phyloP scores from a whole-genome alignment of 2,888 invertebrate species.

The Campaea margaritaria region DNA sequence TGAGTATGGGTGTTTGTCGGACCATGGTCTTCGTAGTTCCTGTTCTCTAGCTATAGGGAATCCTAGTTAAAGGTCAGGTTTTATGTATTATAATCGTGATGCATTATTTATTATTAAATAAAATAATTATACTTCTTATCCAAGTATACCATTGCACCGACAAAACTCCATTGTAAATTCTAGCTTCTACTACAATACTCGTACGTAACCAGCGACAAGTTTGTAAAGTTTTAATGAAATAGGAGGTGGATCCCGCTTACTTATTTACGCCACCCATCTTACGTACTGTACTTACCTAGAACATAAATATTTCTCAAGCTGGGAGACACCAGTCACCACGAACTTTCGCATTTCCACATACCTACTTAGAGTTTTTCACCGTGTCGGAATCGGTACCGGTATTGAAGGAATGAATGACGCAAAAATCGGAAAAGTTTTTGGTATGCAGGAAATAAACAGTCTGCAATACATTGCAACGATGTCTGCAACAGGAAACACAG shows the following conservation, averaged over 20 bases:
- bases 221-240: conserved; percentile 37
- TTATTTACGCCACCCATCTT: conserved; percentile 32
- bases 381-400: neutral
- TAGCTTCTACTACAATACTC: conserved; percentile 24
- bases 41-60: no score
- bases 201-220: conserved; percentile 28
- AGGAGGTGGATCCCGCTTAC: conserved; percentile 30
- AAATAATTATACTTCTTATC: no score
- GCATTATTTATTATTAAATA: no score
- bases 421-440: no score
- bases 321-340: conserved; percentile 26
- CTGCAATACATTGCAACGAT: no score
- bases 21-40: no score
- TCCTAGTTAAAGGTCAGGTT: no score
- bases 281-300: conserved; percentile 23
- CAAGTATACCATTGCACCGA: neutral
- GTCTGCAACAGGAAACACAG: no score
- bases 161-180: conserved; percentile 21
- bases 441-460: no score
- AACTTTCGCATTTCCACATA: conserved; percentile 36
- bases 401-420: neutral
- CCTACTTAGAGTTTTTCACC: conserved; percentile 22
- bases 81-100: no score
- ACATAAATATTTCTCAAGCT: conserved; percentile 34
- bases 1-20: no score